Evolutionary conservation across 2,113 vertebrate species (phyloP), one percentile per base, ranked within the genome.

Genomic region (Sturnus vulgaris): DNA sequence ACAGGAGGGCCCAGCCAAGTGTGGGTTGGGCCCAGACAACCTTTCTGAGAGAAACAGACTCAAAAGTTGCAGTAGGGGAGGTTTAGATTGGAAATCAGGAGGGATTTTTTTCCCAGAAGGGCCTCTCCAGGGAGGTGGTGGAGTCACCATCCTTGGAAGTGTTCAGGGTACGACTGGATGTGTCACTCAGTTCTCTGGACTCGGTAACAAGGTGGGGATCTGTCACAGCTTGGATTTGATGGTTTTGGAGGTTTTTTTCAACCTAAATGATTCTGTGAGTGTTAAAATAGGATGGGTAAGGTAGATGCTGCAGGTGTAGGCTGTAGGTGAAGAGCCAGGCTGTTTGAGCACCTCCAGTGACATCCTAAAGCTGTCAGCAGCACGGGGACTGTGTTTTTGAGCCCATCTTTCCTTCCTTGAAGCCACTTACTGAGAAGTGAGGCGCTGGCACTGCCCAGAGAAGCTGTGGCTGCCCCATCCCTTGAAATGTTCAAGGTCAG

Each of bases 251-350:
- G 12, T 42, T 12, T 69, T 33, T 70, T 55, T 2, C 49, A 42
- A 7, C 18, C 15, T 24, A 2, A 70, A 3, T 72, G 17, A 9
- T 25, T 60, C 47, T 47, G 39, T 39, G 35, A 53, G 17, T 42
- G 24, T 31, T 2, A 0, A 37, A 46, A 14, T 56, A 1, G 4
- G 25, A 8, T n/a, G 39, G 27, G 8, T 27, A 23, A 52, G 24
- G 39, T 35, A 8, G 20, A 6, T 59, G 40, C 42, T 14, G 6
- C 39, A 55, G 25, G 30, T 19, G 5, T 30, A 21, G 35, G 9
- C 7, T 65, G 49, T 3, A n/a, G n/a, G 5, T 59, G 72, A 20
- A 55, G 52, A 66, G 39, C 33, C 40, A 40, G 46, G 10, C 4
- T 2, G 20, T 27, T 69, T 42, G 40, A 49, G 35, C 33, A 50